Evolutionary conservation across 2,113 vertebrate genomes (phyloP), one percentile per base, ranked within the genome.

Genomic region (Merops nubicus): DNA sequence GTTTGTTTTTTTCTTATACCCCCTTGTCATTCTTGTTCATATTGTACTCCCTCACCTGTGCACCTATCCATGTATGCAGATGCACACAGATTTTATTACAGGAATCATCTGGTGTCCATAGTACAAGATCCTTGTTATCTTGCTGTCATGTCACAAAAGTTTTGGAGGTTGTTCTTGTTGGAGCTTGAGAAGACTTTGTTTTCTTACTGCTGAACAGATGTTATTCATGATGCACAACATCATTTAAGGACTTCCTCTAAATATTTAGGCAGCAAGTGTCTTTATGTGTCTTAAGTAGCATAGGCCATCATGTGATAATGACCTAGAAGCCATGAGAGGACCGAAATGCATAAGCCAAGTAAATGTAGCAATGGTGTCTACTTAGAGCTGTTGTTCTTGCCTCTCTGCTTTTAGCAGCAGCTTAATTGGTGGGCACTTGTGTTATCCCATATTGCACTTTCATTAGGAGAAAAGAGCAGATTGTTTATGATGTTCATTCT

Each of bases 11-110:
- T 91, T 40, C 33, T 74, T 73, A 26, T 15, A 47, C 3, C 4
- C 5, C 8, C 14, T 62, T 73, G 45, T 80, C 11, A 26, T 76
- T 64, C 53, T 34, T 40, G 8, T 68, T 77, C 33, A 3, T 80
- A 15, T 43, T 2, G 0, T 4, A 4, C 28, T 23, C 8, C 68
- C 20, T 72, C 6, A 12, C 1, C 1, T 45, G 21, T 53, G 17
- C 1, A 0, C 26, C 4, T 38, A 25, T 33, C 5, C 3, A 3
- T 25, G 15, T 33, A 3, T 25, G 15, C 29, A n/a, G 21, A 40
- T 16, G 17, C 8, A 38, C 16, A 63, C 9, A 43, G 7, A 23
- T 67, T 72, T 79, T 68, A 9, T 22, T 76, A 0, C 15, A 22
- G 51, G 34, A 67, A 67, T 70, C 47, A 21, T 19, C 23, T 77